Evolutionary conservation across 2,888 invertebrate genomes (phyloP).

Genomic region (Erebia ligea): DNA sequence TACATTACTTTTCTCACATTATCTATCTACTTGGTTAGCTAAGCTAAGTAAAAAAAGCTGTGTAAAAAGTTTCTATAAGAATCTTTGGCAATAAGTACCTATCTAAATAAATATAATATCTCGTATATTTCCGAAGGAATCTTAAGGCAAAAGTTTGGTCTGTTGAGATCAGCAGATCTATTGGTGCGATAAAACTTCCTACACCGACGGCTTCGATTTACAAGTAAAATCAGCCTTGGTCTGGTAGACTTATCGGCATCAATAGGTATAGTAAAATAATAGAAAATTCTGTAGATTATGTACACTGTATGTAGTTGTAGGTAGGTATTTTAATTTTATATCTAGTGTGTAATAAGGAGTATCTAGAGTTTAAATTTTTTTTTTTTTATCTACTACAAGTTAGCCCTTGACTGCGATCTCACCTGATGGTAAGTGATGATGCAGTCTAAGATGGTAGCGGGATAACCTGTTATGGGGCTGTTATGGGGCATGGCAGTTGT

Average conservation of each 20-base stretch:
- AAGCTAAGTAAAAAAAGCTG: not conserved
- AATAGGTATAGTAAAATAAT: not conserved
- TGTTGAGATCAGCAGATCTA: not conserved
- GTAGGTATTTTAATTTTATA: not conserved
- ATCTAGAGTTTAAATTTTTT: too few relatives aligned
- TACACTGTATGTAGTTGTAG: not conserved
- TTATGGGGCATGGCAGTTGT: too few relatives aligned
- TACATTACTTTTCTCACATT: not conserved
- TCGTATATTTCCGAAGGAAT: too few relatives aligned
- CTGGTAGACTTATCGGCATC: conserved; percentile 5
- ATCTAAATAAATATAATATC: too few relatives aligned
- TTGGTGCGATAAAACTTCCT: conserved; percentile 7
- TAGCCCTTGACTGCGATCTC: too few relatives aligned
- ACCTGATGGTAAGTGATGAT: too few relatives aligned
- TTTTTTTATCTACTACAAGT: too few relatives aligned
- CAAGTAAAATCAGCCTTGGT: conserved; percentile 6
- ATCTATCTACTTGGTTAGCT: too few relatives aligned
- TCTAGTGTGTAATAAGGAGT: too few relatives aligned
- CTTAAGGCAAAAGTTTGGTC: not conserved
- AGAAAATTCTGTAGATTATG: not conserved
- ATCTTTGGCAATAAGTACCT: not conserved
- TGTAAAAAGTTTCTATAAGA: not conserved
- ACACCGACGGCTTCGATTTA: conserved; percentile 10
- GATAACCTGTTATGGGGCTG: too few relatives aligned
- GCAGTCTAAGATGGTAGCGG: too few relatives aligned